A percentile compares a stretch with the other conserved stretches of the same genome.
Evolutionary conservation across 2,888 invertebrate species (phyloP).

Genomic region (Isoperla grammatica): DNA sequence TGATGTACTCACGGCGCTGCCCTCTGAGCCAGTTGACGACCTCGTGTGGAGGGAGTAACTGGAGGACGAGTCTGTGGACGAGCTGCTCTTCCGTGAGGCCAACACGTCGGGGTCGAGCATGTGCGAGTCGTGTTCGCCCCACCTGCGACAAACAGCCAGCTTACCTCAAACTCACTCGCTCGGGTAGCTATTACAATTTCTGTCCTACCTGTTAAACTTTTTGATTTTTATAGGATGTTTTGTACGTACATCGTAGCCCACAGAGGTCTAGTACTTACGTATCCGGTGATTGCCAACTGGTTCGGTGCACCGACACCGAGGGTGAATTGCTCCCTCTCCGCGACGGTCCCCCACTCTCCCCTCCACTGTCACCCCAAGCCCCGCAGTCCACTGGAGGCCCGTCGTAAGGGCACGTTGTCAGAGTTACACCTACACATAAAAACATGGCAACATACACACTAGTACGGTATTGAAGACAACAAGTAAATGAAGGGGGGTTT

Average conservation of each 20-base stretch:
- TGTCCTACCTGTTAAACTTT: not conserved
- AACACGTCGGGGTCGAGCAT: conserved; percentile 39
- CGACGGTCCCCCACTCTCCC: conserved; percentile 19
- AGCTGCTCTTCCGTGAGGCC: conserved; percentile 54
- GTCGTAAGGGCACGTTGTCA: conserved; percentile 41
- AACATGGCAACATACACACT: no score
- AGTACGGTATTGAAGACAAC: no score
- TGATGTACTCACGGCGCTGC: conserved; percentile 29
- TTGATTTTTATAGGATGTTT: not conserved
- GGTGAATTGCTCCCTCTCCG: conserved; percentile 28
- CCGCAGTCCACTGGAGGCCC: conserved; percentile 20
- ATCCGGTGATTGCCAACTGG: conserved; percentile 31
- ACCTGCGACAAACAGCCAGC: conserved; percentile 26
- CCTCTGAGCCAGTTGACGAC: conserved; percentile 50
- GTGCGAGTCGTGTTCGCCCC: conserved; percentile 33
- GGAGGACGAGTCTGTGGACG: conserved; percentile 55
- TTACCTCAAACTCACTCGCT: not conserved
- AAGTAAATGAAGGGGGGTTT: no score
- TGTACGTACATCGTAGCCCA: no score
- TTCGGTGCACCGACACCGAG: conserved; percentile 21
- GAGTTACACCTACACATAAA: conserved; percentile 37
- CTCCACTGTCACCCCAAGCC: conserved; percentile 21
- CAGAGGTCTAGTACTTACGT: conserved; percentile 7
- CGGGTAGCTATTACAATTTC: not conserved
- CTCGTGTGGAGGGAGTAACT: conserved; percentile 52